Evolutionary conservation across 2,888 invertebrate genomes (phyloP).

Genomic region (Sarcophaga carnaria): DNA sequence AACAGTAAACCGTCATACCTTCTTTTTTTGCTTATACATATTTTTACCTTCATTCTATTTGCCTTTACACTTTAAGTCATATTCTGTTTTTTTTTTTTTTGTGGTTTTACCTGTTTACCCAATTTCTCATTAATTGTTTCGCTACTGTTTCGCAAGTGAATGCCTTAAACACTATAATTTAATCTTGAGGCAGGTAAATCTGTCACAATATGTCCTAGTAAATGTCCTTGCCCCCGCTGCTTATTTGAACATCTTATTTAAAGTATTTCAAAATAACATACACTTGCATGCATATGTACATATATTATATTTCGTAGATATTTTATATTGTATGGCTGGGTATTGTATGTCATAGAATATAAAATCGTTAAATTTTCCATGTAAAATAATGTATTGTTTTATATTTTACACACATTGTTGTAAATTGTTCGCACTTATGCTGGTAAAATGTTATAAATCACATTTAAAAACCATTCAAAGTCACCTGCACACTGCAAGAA

Average conservation of each 20-base stretch:
- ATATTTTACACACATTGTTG: constrained; percentile 67
- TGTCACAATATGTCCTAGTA: constrained; percentile 36
- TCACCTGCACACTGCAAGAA: constrained; percentile 61
- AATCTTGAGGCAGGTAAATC: constrained; percentile 1
- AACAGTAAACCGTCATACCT: not conserved
- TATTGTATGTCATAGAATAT: not conserved
- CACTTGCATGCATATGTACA: not conserved
- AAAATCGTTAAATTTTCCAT: constrained; percentile 59
- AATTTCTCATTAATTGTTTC: not conserved
- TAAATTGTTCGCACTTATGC: constrained; percentile 68
- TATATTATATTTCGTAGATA: too few relatives aligned
- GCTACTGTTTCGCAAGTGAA: not conserved
- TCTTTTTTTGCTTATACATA: not conserved
- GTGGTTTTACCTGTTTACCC: not conserved
- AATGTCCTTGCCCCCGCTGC: constrained; percentile 46
- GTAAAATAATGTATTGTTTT: constrained; percentile 62
- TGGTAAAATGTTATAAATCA: constrained; percentile 68
- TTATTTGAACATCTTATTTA: constrained; percentile 27
- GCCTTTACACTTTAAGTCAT: not conserved
- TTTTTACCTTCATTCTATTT: not conserved
- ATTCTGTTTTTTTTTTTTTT: not conserved
- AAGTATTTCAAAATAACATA: not conserved
- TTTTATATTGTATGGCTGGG: too few relatives aligned
- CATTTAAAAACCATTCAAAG: constrained; percentile 65
- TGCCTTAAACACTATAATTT: not conserved